Percentiles rank a stretch among this genome's conserved stretches.
Conservation (phyloP, 2,888 invertebrate genomes). For the Drosophila anomelani region DNA sequence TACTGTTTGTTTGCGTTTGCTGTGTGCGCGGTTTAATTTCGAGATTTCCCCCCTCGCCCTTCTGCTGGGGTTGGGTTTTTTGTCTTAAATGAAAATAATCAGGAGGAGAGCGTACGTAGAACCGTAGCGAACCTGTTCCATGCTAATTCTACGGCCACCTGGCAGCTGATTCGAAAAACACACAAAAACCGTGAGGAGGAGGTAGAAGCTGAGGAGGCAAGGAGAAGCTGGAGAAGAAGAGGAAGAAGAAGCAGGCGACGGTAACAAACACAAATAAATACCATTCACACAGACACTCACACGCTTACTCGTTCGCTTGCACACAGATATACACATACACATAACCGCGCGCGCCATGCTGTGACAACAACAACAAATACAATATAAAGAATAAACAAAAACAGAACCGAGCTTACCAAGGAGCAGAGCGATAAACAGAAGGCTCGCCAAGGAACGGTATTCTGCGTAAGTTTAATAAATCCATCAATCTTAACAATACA, state of each 20-base stretch:
- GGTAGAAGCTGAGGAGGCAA: conserved; percentile 5
- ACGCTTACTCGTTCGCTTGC: conserved; percentile 6
- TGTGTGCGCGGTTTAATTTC: conserved; percentile 22
- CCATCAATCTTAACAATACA: background rate
- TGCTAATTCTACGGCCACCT: conserved; percentile 57
- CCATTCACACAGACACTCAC: conserved; percentile 6
- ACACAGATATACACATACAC: background rate
- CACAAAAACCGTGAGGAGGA: conserved; percentile 1
- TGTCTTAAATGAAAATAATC: conserved; percentile 11
- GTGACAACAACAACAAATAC: conserved; percentile 12
- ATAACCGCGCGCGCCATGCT: conserved; percentile 5
- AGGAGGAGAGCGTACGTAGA: conserved; percentile 6
- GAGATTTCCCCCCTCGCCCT: background rate
- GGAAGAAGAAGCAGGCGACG: conserved; percentile 20
- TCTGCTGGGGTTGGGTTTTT: background rate
- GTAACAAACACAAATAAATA: conserved; percentile 34
- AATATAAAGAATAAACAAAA: conserved; percentile 8
- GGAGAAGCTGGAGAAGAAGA: conserved; percentile 19
- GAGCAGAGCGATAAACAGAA: conserved; percentile 3
- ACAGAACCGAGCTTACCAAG: conserved; percentile 12
- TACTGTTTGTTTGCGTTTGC: conserved; percentile 8
- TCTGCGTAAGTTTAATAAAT: conserved; percentile 5
- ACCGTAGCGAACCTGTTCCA: conserved; percentile 25
- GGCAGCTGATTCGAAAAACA: conserved; percentile 69
- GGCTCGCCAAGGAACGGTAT: conserved; percentile 4